Evolutionary conservation across 2,797 vertebrate genomes (phyloP).

Genomic region (Pseudotriccus pelzelni): DNA sequence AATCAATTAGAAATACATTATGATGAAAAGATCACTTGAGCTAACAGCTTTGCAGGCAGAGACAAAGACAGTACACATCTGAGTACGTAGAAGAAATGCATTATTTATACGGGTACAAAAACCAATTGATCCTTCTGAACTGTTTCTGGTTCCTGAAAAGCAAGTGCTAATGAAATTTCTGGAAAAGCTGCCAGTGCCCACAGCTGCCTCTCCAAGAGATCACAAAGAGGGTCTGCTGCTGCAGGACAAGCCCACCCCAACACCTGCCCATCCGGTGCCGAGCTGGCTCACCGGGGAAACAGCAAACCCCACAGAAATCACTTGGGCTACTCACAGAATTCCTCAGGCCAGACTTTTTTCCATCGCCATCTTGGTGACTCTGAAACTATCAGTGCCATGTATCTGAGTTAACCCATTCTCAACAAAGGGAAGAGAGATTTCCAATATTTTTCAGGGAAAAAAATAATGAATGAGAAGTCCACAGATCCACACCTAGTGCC

Average conservation of each 20-base stretch:
- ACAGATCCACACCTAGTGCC: neutral
- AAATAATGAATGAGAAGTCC: neutral
- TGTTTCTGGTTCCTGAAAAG: neutral
- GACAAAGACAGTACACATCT: neutral
- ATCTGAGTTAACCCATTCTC: neutral
- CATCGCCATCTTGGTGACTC: neutral
- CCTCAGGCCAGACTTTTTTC: neutral
- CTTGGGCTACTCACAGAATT: neutral
- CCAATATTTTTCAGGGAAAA: neutral
- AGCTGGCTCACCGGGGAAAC: neutral
- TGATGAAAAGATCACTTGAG: neutral
- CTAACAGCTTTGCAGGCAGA: neutral
- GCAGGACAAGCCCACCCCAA: neutral
- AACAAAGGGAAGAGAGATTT: neutral
- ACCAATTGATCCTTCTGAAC: neutral
- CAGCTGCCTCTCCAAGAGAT: neutral
- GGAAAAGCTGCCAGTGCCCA: neutral
- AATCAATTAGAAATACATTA: neutral
- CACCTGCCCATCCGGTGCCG: neutral
- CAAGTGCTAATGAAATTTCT: neutral
- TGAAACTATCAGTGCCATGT: neutral
- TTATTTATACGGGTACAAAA: neutral
- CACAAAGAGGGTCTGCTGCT: neutral
- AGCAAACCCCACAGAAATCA: neutral
- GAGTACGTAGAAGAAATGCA: accelerated